A percentile compares a stretch with the other conserved stretches of the same genome.
phyloP scores from a whole-genome alignment of 2,113 vertebrate species.

The Pardalotus punctatus region DNA sequence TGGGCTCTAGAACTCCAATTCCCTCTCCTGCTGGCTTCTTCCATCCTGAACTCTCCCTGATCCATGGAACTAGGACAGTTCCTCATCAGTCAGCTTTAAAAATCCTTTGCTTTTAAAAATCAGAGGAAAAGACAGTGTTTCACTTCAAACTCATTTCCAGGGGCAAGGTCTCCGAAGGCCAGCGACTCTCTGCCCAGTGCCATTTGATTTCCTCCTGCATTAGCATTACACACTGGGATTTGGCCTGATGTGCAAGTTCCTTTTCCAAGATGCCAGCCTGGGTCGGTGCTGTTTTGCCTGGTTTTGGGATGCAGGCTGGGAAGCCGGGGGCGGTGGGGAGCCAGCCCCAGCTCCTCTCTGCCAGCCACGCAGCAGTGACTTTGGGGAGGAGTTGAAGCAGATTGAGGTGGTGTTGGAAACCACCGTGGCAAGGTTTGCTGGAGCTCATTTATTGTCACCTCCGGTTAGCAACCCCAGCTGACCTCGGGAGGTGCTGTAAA shows the following conservation, averaged over 20 bases:
- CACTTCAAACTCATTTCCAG: background rate
- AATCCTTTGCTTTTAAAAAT: background rate
- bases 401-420: background rate
- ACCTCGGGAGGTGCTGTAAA: background rate
- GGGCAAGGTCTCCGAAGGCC: background rate
- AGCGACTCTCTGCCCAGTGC: background rate
- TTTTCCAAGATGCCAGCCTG: background rate
- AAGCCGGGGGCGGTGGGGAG: background rate
- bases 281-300: rapidly evolving
- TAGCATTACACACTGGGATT: background rate
- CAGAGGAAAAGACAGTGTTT: background rate
- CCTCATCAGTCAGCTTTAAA: background rate
- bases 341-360: background rate
- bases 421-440: background rate
- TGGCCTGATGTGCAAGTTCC: background rate
- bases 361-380: background rate
- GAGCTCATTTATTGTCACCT: background rate
- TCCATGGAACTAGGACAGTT: background rate
- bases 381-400: background rate
- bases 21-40: rapidly evolving
- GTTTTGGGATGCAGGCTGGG: background rate
- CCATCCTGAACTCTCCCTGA: background rate
- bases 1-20: background rate
- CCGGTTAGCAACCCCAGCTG: background rate
- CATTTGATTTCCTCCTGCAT: background rate